Percentiles rank a stretch among this genome's conserved stretches.
Conservation (phyloP, 2,113 vertebrate genomes). For the Python bivittatus region DNA sequence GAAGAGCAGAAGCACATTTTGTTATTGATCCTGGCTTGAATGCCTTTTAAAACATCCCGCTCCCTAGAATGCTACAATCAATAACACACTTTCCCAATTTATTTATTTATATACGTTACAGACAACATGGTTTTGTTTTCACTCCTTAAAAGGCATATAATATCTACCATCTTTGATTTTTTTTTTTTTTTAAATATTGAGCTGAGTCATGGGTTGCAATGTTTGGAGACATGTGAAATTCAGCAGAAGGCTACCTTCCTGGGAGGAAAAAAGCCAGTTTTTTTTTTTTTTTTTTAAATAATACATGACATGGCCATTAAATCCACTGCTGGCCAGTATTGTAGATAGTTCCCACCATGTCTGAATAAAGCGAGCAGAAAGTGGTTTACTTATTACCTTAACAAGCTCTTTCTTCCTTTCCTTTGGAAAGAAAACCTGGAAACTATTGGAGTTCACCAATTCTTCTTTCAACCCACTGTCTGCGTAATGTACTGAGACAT, state of each 20-base stretch:
- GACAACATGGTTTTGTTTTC: slow-evolving; percentile 54
- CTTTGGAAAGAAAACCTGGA: neutral
- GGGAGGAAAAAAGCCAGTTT: neutral
- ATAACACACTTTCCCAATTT: slow-evolving; percentile 58
- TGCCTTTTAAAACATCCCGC: slow-evolving; percentile 62
- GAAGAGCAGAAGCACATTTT: slow-evolving; percentile 63
- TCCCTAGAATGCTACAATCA: slow-evolving; percentile 63
- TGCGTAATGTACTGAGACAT: slow-evolving; percentile 40
- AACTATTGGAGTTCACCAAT: neutral
- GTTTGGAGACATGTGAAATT: too few relatives aligned
- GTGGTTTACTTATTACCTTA: slow-evolving; percentile 27
- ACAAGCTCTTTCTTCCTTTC: slow-evolving; percentile 4
- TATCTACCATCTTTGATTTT: slow-evolving; percentile 39
- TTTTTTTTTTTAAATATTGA: neutral
- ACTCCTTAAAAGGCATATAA: slow-evolving; percentile 54
- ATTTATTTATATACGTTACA: slow-evolving; percentile 8
- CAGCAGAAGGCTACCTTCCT: too few relatives aligned
- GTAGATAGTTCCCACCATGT: neutral
- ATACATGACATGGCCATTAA: slow-evolving; percentile 32
- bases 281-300: neutral
- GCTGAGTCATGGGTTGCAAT: too few relatives aligned
- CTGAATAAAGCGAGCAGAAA: slow-evolving; percentile 9
- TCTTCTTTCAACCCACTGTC: slow-evolving; percentile 20
- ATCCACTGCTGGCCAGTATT: neutral
- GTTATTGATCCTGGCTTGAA: slow-evolving; percentile 69